A percentile compares a stretch with the other conserved stretches of the same genome.
These are phyloP conservation scores for Diadumene lineata DNA, from an alignment of 92 coral and sea anemone genomes.

Conservation along the genomic window DNA sequence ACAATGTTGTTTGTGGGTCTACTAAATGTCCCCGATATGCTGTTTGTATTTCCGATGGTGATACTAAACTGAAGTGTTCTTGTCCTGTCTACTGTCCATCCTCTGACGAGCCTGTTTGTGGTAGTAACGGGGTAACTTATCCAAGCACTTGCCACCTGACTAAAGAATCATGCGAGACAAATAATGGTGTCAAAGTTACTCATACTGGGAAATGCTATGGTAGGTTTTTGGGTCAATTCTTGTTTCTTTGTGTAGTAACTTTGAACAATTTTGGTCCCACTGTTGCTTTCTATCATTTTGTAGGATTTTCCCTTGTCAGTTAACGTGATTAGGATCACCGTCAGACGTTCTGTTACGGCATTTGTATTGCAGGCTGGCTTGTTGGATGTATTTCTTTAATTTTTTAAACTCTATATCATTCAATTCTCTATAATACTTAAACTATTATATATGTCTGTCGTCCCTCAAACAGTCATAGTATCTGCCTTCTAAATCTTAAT, in stretches of 20 bases:
- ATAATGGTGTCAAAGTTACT: slow-evolving; percentile 30
- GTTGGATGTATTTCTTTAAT: no score
- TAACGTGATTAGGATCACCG: no score
- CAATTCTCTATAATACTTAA: no score
- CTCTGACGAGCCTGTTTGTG: slow-evolving; percentile 56
- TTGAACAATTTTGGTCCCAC: no score
- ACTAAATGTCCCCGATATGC: slow-evolving; percentile 60
- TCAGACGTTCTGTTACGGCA: no score
- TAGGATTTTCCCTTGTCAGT: no score
- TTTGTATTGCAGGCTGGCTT: no score
- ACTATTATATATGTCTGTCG: no score
- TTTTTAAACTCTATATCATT: no score
- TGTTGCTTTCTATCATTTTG: no score
- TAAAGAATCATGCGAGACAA: slow-evolving; percentile 65
- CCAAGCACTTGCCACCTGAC: slow-evolving; percentile 69
- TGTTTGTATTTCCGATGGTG: slow-evolving; percentile 60
- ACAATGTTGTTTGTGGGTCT: slow-evolving; percentile 55
- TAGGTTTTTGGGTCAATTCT: slow-evolving; percentile 6
- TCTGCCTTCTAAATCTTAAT: neutral
- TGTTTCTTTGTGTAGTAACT: no score
- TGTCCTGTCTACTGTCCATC: slow-evolving; percentile 57
- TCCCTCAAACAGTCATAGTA: no score
- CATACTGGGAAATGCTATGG: slow-evolving; percentile 66
- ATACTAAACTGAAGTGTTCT: slow-evolving; percentile 35
- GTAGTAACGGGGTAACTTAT: slow-evolving; percentile 61